Evolutionary conservation across 2,888 invertebrate genomes (phyloP).

Genomic region (Leptothorax acervorum): DNA sequence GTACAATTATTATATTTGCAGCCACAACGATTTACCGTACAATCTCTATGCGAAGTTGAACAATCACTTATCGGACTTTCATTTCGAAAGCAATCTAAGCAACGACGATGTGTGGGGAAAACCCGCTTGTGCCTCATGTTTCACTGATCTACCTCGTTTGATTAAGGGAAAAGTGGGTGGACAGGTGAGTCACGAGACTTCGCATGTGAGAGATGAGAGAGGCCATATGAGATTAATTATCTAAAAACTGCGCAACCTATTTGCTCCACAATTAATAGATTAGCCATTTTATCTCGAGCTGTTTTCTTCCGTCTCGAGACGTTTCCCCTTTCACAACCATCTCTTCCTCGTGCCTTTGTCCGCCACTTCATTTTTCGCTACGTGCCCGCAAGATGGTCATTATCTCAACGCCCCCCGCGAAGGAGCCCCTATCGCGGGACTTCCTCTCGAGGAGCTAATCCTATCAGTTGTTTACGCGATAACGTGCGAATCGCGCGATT

Average conservation of each 20-base stretch:
- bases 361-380: neutral
- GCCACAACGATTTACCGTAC: slow-evolving; percentile 87
- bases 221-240: slow-evolving; percentile 19
- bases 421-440: neutral
- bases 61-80: slow-evolving; percentile 84
- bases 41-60: slow-evolving; percentile 83
- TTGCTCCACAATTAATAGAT: neutral
- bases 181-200: slow-evolving; percentile 83
- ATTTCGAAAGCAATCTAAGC: slow-evolving; percentile 84
- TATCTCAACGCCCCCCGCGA: neutral
- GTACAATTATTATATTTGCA: slow-evolving; percentile 74
- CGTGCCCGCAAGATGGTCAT: neutral
- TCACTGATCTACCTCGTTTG: slow-evolving; percentile 87
- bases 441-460: neutral
- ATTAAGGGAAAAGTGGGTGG: slow-evolving; percentile 87
- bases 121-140: slow-evolving; percentile 80
- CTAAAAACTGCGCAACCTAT: neutral
- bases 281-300: neutral
- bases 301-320: neutral
- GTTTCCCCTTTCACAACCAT: neutral
- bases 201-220: neutral
- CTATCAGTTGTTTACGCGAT: neutral
- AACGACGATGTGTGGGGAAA: slow-evolving; percentile 84
- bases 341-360: neutral
- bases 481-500: neutral